These are phyloP conservation scores for Temnothorax curvispinosus DNA, from an alignment of 1,140 invertebrate species.

Conservation along the genomic window DNA sequence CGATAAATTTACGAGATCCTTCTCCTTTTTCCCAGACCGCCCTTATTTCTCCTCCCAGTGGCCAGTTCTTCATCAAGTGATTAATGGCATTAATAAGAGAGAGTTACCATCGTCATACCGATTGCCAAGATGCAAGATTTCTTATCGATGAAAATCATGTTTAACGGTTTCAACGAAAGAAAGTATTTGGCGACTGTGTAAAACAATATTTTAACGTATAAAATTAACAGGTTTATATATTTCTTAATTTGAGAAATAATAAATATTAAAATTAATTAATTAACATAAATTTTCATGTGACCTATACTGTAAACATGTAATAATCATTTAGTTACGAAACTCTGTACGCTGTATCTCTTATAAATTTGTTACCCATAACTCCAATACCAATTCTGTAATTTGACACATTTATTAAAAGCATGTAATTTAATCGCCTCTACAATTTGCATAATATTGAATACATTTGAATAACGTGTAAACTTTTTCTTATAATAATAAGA, in stretches of 20 bases:
- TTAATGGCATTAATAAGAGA: constrained; percentile 79
- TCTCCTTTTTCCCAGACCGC: constrained; percentile 37
- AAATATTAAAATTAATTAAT: not conserved
- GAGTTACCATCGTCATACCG: constrained; percentile 42
- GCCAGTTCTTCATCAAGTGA: constrained; percentile 59
- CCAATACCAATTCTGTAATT: not conserved
- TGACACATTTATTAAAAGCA: not conserved
- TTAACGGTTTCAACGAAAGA: not conserved
- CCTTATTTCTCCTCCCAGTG: constrained; percentile 61
- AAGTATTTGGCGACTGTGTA: not conserved
- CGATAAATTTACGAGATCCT: constrained; percentile 65
- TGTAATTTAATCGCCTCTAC: not conserved
- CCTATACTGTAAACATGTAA: not conserved
- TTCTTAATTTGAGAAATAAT: not conserved
- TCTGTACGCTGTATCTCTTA: not conserved
- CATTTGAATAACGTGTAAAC: not conserved
- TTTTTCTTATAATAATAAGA: not conserved
- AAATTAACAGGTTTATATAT: not conserved
- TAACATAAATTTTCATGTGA: not conserved
- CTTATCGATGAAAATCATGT: constrained; percentile 24
- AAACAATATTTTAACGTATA: not conserved
- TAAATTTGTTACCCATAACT: not conserved
- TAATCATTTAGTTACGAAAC: not conserved
- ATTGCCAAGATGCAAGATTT: constrained; percentile 33
- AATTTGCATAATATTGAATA: not conserved